Percentiles rank a stretch among this genome's conserved stretches.
Evolutionary conservation across 2,113 vertebrate genomes (phyloP).

Genomic region (Nothoprocta pentlandii): DNA sequence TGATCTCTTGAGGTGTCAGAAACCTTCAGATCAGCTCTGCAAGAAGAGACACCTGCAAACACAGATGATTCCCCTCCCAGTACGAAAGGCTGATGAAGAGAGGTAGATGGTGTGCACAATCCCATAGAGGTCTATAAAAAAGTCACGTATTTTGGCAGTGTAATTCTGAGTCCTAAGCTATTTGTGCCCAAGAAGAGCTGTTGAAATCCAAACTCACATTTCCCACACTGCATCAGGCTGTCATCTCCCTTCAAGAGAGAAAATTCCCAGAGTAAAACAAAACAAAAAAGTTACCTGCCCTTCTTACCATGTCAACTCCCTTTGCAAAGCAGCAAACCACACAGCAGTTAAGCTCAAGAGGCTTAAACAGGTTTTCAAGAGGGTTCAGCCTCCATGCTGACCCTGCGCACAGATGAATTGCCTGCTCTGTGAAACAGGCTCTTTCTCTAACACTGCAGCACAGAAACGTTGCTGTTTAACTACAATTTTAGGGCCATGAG

Average conservation of each 20-base stretch:
- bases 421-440: background rate
- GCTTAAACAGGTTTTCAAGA: slow-evolving; percentile 31
- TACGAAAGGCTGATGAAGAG: background rate
- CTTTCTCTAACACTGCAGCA: background rate
- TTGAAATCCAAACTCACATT: background rate
- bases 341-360: background rate
- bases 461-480: background rate
- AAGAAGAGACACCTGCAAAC: slow-evolving; percentile 4
- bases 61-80: background rate
- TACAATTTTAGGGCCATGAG: background rate
- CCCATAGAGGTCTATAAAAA: background rate
- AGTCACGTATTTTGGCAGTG: background rate
- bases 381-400: slow-evolving; percentile 11
- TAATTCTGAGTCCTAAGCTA: background rate
- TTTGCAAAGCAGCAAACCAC: background rate
- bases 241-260: background rate
- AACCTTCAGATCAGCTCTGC: background rate
- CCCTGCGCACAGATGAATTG: background rate
- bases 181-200: background rate
- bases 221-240: background rate
- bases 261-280: background rate
- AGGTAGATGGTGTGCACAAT: background rate
- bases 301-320: background rate
- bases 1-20: background rate
- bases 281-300: background rate